These are phyloP conservation scores for Yponomeuta sedellus DNA, from an alignment of 2,888 invertebrate species.

Conservation along the genomic window DNA sequence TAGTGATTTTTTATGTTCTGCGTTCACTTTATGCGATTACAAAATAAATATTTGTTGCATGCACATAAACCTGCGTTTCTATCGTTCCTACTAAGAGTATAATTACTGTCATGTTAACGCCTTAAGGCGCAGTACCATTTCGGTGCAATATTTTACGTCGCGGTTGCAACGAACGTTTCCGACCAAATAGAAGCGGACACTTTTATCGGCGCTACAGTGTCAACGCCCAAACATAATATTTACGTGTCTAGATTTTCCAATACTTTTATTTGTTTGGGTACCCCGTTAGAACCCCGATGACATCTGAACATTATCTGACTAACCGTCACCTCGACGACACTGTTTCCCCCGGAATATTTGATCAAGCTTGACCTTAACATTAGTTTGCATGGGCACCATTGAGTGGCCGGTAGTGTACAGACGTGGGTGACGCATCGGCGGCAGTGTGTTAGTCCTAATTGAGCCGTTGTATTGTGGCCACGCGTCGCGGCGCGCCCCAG, in stretches of 20 bases:
- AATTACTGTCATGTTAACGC: background rate
- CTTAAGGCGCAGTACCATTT: background rate
- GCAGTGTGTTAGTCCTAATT: conserved; percentile 43
- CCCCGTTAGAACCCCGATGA: too few species aligned
- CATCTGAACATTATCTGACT: background rate
- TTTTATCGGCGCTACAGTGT: background rate
- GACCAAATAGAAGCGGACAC: background rate
- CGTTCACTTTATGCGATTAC: too few species aligned
- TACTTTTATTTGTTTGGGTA: background rate
- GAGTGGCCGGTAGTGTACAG: conserved; percentile 22
- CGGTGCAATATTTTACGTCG: background rate
- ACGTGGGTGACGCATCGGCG: conserved; percentile 26
- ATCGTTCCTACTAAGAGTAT: background rate
- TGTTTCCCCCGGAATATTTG: background rate
- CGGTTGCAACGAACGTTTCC: background rate
- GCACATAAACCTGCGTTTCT: too few species aligned
- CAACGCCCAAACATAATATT: background rate
- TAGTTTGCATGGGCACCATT: conserved; percentile 8
- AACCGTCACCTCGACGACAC: background rate
- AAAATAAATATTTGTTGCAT: too few species aligned
- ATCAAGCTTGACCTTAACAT: conserved; percentile 4
- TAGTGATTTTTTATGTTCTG: too few species aligned
- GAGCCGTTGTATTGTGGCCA: conserved; percentile 44
- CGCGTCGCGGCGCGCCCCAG: conserved; percentile 24
- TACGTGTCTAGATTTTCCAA: background rate